Evolutionary conservation across 2,888 invertebrate species (phyloP).

Genomic region (Mystacides longicornis): DNA sequence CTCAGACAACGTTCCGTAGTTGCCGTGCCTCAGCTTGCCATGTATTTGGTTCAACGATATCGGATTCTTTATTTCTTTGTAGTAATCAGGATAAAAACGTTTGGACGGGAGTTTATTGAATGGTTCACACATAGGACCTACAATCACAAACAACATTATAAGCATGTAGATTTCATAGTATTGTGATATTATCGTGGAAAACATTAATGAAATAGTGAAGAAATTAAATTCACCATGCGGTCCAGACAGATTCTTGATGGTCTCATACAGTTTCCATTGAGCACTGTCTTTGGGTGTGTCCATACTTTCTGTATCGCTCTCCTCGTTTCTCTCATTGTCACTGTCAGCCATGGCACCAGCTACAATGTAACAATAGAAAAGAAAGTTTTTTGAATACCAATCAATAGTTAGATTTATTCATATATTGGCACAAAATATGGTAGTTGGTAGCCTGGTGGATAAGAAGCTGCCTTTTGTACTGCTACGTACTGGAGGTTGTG

Average conservation of each 20-base stretch:
- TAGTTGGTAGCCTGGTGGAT: too few species aligned
- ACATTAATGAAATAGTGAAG: too few species aligned
- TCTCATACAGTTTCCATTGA: slow-evolving; percentile 85
- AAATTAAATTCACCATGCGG: too few species aligned
- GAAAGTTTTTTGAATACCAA: too few species aligned
- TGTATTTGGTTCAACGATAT: slow-evolving; percentile 89
- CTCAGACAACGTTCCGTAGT: slow-evolving; percentile 78
- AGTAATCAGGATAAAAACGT: slow-evolving; percentile 93
- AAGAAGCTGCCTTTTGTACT: too few species aligned
- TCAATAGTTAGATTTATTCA: too few species aligned
- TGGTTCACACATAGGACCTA: slow-evolving; percentile 82
- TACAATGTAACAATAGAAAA: neutral
- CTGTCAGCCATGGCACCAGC: slow-evolving; percentile 43
- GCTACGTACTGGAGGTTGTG: too few species aligned
- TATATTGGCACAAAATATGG: too few species aligned
- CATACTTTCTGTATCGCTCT: slow-evolving; percentile 38
- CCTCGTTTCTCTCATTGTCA: slow-evolving; percentile 56
- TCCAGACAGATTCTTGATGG: slow-evolving; percentile 54
- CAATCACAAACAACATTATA: slow-evolving; percentile 16
- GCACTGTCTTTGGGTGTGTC: slow-evolving; percentile 58
- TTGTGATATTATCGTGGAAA: too few species aligned
- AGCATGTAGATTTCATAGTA: neutral
- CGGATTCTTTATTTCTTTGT: slow-evolving; percentile 92
- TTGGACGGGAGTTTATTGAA: slow-evolving; percentile 90
- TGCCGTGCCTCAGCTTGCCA: slow-evolving; percentile 72